Evolutionary conservation across 2,888 invertebrate species (phyloP).

Genomic region (Caenorhabditis japonica): DNA sequence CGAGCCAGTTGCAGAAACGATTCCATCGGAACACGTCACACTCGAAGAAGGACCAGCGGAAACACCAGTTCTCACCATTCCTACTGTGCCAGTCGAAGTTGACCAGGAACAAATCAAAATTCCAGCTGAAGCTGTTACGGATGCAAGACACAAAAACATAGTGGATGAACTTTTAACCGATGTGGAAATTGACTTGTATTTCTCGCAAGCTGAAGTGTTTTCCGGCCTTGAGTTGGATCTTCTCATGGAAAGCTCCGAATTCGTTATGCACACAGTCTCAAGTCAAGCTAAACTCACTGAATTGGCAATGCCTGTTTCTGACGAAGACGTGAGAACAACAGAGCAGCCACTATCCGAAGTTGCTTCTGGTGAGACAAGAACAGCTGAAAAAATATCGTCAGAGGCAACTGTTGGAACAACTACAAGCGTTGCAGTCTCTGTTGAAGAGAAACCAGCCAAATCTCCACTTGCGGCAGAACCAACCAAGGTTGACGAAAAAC

Average conservation of each 20-base stretch:
- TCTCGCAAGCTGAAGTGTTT: too few species aligned
- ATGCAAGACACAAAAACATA: background rate
- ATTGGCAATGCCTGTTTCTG: too few species aligned
- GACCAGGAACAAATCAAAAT: conserved; percentile 13
- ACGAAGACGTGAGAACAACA: background rate
- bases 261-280: conserved; percentile 8
- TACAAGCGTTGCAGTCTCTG: background rate
- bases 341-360: conserved; percentile 6
- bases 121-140: conserved; percentile 2
- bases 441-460: too few species aligned
- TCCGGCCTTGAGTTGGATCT: conserved; percentile 3
- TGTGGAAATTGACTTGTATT: too few species aligned
- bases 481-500: too few species aligned
- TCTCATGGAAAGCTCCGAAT: conserved; percentile 6
- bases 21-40: too few species aligned
- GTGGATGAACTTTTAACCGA: conserved; percentile 3
- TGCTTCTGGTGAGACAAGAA: too few species aligned
- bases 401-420: too few species aligned
- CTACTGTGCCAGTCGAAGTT: background rate
- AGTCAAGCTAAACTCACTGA: too few species aligned
- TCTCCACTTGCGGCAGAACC: background rate
- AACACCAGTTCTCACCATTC: background rate
- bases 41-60: too few species aligned
- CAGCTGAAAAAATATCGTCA: too few species aligned
- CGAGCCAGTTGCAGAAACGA: too few species aligned